Evolutionary conservation across 2,113 vertebrate genomes (phyloP), one percentile per base, ranked within the genome.

Genomic region (Amia ocellicauda): DNA sequence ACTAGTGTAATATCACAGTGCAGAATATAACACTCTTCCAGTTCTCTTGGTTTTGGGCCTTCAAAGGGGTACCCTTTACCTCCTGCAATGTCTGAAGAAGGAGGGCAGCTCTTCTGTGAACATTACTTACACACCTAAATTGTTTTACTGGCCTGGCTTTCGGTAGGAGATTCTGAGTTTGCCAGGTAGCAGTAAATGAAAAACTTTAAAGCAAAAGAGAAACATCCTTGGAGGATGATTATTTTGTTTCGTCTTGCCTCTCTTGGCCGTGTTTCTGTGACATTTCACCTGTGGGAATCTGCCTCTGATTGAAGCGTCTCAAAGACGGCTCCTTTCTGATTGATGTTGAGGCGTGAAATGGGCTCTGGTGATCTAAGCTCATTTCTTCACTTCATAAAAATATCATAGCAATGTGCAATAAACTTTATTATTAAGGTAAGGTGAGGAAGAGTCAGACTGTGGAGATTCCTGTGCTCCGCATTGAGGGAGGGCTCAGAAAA

Each of bases 121-220:
- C n/a, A n/a, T n/a, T n/a, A n/a, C n/a, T n/a, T n/a, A n/a, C n/a
- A n/a, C n/a, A n/a, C n/a, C n/a, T n/a, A n/a, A n/a, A n/a, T n/a
- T n/a, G n/a, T n/a, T n/a, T n/a, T n/a, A n/a, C n/a, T n/a, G n/a
- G n/a, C n/a, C n/a, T n/a, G n/a, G n/a, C n/a, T n/a, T n/a, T n/a
- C n/a, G n/a, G n/a, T n/a, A n/a, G n/a, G n/a, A n/a, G n/a, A 36
- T 36, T 36, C 11, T 36, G 5, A 71, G 71, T 57, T 50, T 62
- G 45, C 41, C 65, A 72, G 74, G 77, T 74, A 78, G 74, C 69
- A 74, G 64, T 66, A 74, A 76, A 76, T 76, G 76, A 71, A 78
- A 76, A 76, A 69, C 61, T 55, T 41, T 65, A 55, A 54, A 56
- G 69, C 22, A 31, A 40, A 54, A 47, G 58, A 64, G 64, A 68